Evolutionary conservation across 2,888 invertebrate species (phyloP).

Genomic region (Sisyra nigra): DNA sequence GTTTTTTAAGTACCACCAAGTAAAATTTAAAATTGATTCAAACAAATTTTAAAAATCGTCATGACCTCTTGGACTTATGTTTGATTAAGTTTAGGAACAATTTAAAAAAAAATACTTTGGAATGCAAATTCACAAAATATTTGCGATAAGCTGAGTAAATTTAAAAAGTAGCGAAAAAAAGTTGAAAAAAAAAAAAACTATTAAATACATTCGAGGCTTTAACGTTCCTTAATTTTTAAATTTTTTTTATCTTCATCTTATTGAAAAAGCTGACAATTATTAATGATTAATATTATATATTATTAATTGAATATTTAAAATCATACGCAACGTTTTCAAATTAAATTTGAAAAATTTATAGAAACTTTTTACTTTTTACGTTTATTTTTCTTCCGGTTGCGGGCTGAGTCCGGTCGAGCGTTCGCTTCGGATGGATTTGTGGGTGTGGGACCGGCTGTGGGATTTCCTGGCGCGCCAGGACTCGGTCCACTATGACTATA

Average conservation of each 20-base stretch:
- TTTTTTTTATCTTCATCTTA: neutral
- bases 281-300: constrained; percentile 4
- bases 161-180: neutral
- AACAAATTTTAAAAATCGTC: no score
- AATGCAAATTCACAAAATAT: no score
- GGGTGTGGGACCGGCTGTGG: constrained; percentile 18
- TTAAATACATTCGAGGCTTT: no score
- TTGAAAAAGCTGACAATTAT: neutral
- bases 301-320: neutral
- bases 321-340: neutral
- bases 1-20: no score
- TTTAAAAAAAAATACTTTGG: no score
- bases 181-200: neutral
- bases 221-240: no score
- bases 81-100: no score
- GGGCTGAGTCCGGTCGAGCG: constrained; percentile 5
- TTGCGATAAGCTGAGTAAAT: no score
- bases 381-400: constrained; percentile 12
- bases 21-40: no score
- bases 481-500: constrained; percentile 45
- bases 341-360: neutral
- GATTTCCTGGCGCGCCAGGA: constrained; percentile 23
- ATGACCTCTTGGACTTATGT: no score
- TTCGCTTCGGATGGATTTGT: constrained; percentile 6
- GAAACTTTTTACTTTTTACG: constrained; percentile 12